Percentiles rank a stretch among this genome's conserved stretches.
phyloP scores from a whole-genome alignment of 2,888 invertebrate species.

The Spialia ferax region DNA sequence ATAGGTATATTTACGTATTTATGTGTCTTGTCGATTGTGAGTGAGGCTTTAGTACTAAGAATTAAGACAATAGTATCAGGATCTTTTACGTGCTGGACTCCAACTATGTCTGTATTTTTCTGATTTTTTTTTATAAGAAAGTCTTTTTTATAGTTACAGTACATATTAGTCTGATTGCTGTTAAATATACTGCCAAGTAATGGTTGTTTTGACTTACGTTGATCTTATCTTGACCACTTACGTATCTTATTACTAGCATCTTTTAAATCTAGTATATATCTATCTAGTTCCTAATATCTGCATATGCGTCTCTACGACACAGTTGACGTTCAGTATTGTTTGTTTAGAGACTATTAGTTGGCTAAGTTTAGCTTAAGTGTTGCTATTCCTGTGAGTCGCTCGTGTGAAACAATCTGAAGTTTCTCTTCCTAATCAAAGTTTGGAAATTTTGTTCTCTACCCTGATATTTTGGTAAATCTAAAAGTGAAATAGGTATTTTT shows the following conservation, averaged over 20 bases:
- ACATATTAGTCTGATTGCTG: neutral
- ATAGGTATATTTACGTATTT: slow-evolving; percentile 5
- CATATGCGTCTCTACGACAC: neutral
- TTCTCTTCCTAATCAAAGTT: neutral
- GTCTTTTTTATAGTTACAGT: neutral
- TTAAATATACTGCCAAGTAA: neutral
- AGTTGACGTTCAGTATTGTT: slow-evolving; percentile 65
- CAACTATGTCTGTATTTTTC: neutral
- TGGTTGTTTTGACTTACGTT: neutral
- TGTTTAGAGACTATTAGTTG: slow-evolving; percentile 48
- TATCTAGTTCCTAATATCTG: too few relatives aligned
- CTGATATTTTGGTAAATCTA: neutral
- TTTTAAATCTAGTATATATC: too few relatives aligned
- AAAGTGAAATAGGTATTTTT: too few relatives aligned
- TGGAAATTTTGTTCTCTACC: neutral
- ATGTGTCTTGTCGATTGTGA: slow-evolving; percentile 22
- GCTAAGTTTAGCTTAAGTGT: slow-evolving; percentile 33
- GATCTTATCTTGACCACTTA: neutral
- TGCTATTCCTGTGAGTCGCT: neutral
- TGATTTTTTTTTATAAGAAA: neutral
- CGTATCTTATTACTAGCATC: neutral
- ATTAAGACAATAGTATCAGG: neutral
- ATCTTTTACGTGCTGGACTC: neutral
- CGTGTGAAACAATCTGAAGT: neutral
- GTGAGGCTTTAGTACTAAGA: slow-evolving; percentile 35